Conservation (phyloP, 2,113 vertebrate genomes). For the Fulica atra region DNA sequence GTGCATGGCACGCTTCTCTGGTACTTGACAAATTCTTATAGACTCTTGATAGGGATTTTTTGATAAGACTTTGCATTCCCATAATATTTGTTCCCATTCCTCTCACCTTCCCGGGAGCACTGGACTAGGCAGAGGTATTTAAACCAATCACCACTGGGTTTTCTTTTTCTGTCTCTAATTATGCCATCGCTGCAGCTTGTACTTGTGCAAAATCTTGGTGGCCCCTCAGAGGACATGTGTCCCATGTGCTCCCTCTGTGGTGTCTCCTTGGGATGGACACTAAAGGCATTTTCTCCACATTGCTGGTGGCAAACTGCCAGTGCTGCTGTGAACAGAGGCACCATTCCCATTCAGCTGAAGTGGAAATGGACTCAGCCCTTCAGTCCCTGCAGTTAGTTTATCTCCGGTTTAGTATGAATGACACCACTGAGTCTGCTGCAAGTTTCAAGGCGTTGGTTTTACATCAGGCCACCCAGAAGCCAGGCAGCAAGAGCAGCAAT, state of each 20-base stretch:
- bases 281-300: background rate
- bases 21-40: background rate
- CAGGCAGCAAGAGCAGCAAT: background rate
- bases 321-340: background rate
- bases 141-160: background rate
- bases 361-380: background rate
- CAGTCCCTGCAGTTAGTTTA: background rate
- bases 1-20: background rate
- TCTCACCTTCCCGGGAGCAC: background rate
- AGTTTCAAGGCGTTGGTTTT: background rate
- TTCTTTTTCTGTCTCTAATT: background rate
- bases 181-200: background rate
- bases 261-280: background rate
- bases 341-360: background rate
- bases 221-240: rapidly evolving
- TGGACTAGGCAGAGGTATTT: background rate
- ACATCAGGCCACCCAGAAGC: background rate
- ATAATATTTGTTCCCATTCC: background rate
- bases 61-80: slow-evolving; percentile 1
- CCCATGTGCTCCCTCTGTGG: rapidly evolving
- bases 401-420: background rate
- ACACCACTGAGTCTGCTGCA: background rate
- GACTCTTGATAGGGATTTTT: background rate
- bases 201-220: background rate
- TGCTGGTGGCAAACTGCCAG: background rate